Evolutionary conservation across 2,888 invertebrate species (phyloP).

Genomic region (Scotopteryx bipunctaria): DNA sequence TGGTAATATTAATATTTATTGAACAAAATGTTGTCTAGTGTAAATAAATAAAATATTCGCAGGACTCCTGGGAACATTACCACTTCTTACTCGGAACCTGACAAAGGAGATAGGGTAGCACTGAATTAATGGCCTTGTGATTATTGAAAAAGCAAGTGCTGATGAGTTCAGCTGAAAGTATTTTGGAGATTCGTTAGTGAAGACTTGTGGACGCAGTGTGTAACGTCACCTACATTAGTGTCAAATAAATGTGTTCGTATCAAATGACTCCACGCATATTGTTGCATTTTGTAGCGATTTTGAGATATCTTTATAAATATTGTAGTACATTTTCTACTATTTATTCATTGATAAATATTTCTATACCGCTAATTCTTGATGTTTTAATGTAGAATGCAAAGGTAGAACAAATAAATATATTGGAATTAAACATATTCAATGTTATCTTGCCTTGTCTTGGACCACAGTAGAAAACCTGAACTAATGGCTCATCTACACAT

Average conservation of each 20-base stretch:
- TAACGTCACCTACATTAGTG: constrained; percentile 35
- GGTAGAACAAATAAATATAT: constrained; percentile 22
- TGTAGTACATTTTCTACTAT: constrained; percentile 38
- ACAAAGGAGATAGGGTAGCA: no score
- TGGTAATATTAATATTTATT: no score
- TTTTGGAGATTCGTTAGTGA: neutral
- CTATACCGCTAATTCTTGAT: constrained; percentile 8
- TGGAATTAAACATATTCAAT: constrained; percentile 44
- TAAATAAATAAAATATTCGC: no score
- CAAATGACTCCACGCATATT: constrained; percentile 36
- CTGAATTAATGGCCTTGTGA: no score
- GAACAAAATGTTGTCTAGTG: no score
- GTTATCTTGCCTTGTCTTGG: constrained; percentile 52
- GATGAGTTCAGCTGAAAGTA: no score
- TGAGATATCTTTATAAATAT: constrained; percentile 35
- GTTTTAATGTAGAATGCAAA: constrained; percentile 20
- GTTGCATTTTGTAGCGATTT: constrained; percentile 42
- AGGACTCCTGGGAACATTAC: no score
- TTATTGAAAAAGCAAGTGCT: no score
- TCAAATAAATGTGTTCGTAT: constrained; percentile 48
- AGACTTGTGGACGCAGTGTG: neutral
- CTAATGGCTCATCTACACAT: no score
- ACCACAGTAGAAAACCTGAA: constrained; percentile 38
- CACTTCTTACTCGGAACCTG: no score
- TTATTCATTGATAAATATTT: constrained; percentile 19